Evolutionary conservation across 2,113 vertebrate genomes (phyloP).

Genomic region (Lates calcarifer): DNA sequence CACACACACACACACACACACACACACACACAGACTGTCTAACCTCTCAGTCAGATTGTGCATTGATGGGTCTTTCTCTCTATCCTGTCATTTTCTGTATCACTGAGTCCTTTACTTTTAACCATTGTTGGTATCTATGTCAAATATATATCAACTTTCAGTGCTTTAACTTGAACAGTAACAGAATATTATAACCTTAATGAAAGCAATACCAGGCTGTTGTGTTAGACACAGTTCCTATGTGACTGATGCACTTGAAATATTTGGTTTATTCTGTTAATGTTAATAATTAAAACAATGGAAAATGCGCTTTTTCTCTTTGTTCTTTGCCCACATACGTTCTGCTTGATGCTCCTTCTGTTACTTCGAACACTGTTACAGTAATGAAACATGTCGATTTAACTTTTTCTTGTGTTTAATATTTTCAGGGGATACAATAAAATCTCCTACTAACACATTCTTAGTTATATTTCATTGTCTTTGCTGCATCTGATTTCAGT

Average conservation of each 20-base stretch:
- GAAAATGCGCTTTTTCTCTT: no score
- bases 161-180: not conserved
- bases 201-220: not conserved
- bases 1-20: slow-evolving; percentile 26
- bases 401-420: not conserved
- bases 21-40: not conserved
- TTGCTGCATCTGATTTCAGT: slow-evolving; percentile 30
- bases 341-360: not conserved
- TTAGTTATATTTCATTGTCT: slow-evolving; percentile 37
- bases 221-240: not conserved
- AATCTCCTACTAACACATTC: slow-evolving; percentile 21
- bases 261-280: not conserved
- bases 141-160: not conserved
- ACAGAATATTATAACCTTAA: not conserved
- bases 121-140: not conserved
- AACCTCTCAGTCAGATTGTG: slow-evolving; percentile 21
- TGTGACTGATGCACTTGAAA: not conserved
- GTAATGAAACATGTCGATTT: not conserved
- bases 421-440: slow-evolving; percentile 25
- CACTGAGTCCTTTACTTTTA: no score
- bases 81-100: not conserved
- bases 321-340: no score
- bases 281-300: not conserved
- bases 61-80: not conserved
- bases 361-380: not conserved